phyloP scores from a whole-genome alignment of 2,113 vertebrate genomes.

The Meriones unguiculatus region DNA sequence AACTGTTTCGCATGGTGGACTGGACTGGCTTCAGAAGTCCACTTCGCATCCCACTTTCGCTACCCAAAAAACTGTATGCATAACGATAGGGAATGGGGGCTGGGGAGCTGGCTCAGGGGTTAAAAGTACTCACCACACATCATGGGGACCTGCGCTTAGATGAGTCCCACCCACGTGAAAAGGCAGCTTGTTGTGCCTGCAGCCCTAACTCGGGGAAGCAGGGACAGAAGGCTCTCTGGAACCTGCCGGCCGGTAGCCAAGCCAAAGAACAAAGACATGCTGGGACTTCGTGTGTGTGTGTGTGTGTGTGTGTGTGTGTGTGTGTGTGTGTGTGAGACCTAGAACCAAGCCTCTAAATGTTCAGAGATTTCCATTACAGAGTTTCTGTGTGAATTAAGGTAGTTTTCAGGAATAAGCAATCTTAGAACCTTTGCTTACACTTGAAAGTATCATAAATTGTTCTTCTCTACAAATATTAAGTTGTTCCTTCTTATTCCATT shows the following conservation, averaged over 20 bases:
- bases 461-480: neutral
- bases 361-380: neutral
- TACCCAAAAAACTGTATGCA: neutral
- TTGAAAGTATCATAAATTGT: constrained; percentile 31
- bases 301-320: no score
- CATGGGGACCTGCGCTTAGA: neutral
- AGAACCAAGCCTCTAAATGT: constrained; percentile 1
- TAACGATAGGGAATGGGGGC: neutral
- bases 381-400: neutral
- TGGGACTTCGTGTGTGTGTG: no score
- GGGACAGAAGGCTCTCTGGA: neutral
- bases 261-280: neutral
- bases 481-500: neutral
- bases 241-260: neutral
- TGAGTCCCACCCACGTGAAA: no score
- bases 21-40: constrained; percentile 9
- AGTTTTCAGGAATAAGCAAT: neutral
- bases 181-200: neutral
- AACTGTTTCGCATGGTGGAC: neutral
- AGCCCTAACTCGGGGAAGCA: neutral
- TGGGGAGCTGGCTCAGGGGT: neutral
- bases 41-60: neutral
- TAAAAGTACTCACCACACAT: neutral
- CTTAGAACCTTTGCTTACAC: neutral
- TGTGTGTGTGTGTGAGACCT: no score